Evolutionary conservation across 2,888 invertebrate genomes (phyloP).

Genomic region (Nebria salina): DNA sequence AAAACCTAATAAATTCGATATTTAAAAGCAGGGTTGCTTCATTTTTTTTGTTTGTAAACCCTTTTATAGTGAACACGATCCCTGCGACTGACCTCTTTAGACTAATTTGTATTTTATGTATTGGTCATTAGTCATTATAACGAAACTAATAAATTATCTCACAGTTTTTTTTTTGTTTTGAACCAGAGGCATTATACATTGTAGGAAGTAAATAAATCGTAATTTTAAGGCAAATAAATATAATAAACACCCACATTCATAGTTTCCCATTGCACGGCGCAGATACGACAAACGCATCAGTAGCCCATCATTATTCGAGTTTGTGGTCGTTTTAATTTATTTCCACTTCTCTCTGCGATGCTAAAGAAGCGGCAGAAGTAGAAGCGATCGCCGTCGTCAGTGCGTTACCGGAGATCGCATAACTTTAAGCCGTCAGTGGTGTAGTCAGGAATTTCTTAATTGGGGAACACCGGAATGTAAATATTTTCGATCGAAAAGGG

Average conservation of each 20-base stretch:
- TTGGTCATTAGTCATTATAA: constrained; percentile 38
- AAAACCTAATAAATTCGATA: constrained; percentile 32
- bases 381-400: constrained; percentile 9
- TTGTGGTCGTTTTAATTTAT: constrained; percentile 5
- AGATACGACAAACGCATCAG: background rate
- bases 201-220: no score
- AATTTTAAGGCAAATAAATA: no score
- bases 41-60: constrained; percentile 25
- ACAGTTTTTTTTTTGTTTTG: background rate
- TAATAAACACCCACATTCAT: no score
- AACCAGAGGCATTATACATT: background rate
- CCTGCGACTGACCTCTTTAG: constrained; percentile 35
- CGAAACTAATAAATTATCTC: constrained; percentile 39
- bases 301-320: constrained; percentile 3
- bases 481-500: constrained; percentile 5
- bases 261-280: background rate
- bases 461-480: constrained; percentile 23
- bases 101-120: constrained; percentile 47
- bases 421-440: constrained; percentile 27
- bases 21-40: background rate
- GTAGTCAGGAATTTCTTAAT: constrained; percentile 38
- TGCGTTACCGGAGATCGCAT: constrained; percentile 39
- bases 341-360: constrained; percentile 14
- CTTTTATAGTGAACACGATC: constrained; percentile 32
- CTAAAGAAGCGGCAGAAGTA: background rate